Evolutionary conservation across 2,113 vertebrate genomes (phyloP), one percentile per base, ranked within the genome.

Genomic region (Mastomys coucha): DNA sequence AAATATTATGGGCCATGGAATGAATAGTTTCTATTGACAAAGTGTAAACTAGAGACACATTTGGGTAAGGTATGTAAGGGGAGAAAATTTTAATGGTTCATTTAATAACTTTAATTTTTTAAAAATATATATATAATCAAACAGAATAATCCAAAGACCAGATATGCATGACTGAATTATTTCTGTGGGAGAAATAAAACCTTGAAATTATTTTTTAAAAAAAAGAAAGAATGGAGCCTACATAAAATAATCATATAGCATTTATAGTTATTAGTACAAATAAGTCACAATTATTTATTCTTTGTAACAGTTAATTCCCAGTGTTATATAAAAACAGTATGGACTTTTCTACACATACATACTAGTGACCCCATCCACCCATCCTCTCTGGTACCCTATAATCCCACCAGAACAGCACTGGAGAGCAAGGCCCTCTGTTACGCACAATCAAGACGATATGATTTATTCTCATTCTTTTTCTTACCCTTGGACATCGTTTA

Each of bases 71-170:
- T 14, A 42, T 42, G 63, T 19, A 53, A 7, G 63, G 9, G 80
- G 20, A 89, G 73, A 85, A 56, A 69, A 26, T 65, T 82, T 75
- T 88, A 82, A 31, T 20, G 73, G 53, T 19, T 16, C 36, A 78
- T 16, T 45, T 42, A 92, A 14, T 91, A 53, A 89, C 73, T 91
- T 91, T 88, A 91, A 93, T 58, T 93, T 70, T 26, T 84, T 6
- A 3, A 58, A 58, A 45, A 85, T 49, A 85, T 31, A 33, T 12
- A 53, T 88, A 26, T 86, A 28, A 56, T 60, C 78, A 65, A 69
- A 91, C 60, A 91, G 92, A 89, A 89, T n/a, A 88, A 80, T 70
- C 26, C 42, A 56, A 63, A 76, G 49, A 5, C 20, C 12, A 86
- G 12, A 36, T 77, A 19, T 1, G 76, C 33, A 88, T 56, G n/a